Conservation (phyloP, 2,797 vertebrate genomes). For the Botia almorhae region DNA sequence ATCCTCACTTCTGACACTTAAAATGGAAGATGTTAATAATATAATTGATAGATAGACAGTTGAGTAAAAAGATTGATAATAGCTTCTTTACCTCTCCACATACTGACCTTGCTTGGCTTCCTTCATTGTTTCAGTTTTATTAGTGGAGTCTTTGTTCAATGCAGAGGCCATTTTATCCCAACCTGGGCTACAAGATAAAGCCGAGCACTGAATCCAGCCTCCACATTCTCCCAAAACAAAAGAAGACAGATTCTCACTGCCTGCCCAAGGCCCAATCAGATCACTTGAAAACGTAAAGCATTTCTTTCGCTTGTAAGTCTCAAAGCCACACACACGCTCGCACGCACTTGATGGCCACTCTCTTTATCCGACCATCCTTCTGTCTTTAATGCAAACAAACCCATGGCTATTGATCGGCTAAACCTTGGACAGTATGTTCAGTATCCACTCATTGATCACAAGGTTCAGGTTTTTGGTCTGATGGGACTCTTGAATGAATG, state of each 20-base stretch:
- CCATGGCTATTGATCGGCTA: conserved; percentile 44
- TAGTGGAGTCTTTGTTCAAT: conserved; percentile 50
- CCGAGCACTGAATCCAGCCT: conserved; percentile 40
- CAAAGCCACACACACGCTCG: conserved; percentile 43
- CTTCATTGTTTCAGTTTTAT: conserved; percentile 52
- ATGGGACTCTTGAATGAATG: conserved; percentile 47
- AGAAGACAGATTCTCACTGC: conserved; percentile 46
- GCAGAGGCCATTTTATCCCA: conserved; percentile 49
- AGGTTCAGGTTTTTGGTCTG: conserved; percentile 41
- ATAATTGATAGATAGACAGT: conserved; percentile 43
- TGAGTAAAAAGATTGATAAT: conserved; percentile 11
- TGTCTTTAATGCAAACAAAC: conserved; percentile 28
- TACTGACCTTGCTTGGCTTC: conserved; percentile 48
- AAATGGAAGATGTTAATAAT: neutral
- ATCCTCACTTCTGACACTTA: neutral
- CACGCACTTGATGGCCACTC: neutral
- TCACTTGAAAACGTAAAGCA: conserved; percentile 49
- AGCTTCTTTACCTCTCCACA: conserved; percentile 4
- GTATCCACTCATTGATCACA: conserved; percentile 46
- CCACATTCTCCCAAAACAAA: conserved; percentile 52
- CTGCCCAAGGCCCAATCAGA: conserved; percentile 50
- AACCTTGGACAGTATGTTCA: conserved; percentile 50
- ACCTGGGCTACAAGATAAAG: conserved; percentile 47
- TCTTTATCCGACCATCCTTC: conserved; percentile 7
- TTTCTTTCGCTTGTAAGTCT: conserved; percentile 48